Conservation (phyloP, 2,113 vertebrate genomes). For the Epinephelus moara region DNA sequence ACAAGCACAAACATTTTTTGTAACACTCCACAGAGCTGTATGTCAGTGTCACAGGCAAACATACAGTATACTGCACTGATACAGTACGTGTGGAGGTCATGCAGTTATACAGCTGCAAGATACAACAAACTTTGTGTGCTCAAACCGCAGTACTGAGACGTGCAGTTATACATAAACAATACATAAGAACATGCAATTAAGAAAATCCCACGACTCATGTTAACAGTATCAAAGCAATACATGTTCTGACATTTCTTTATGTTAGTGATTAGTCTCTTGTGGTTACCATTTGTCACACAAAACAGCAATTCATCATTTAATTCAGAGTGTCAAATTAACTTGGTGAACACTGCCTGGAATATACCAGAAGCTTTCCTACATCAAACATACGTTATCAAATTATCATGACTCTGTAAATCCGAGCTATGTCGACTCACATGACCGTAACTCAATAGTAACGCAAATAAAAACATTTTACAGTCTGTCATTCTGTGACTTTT, state of each 20-base stretch:
- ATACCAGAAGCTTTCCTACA: not conserved
- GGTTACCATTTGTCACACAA: not conserved
- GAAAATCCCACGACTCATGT: constrained; percentile 11
- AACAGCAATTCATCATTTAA: constrained; percentile 2
- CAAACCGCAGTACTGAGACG: not conserved
- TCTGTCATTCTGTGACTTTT: not conserved
- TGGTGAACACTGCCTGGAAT: not conserved
- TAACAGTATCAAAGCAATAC: constrained; percentile 11
- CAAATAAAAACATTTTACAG: not conserved
- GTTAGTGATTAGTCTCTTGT: constrained; percentile 15
- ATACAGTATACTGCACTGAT: not conserved
- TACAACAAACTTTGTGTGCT: not conserved
- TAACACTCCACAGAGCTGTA: constrained; percentile 10
- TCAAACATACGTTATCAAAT: not conserved
- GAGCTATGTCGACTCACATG: not conserved
- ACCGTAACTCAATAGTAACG: not conserved
- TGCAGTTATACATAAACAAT: not conserved
- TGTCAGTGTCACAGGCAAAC: constrained; percentile 29
- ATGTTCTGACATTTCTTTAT: not conserved
- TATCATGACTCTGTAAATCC: not conserved
- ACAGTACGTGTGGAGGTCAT: not conserved
- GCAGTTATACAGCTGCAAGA: constrained; percentile 20
- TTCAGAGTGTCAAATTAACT: not conserved
- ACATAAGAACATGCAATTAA: constrained; percentile 3
- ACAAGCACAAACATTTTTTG: constrained; percentile 53